These are phyloP conservation scores for Peromyscus melanophrys DNA, from an alignment of 2,797 vertebrate genomes.

Conservation along the genomic window DNA sequence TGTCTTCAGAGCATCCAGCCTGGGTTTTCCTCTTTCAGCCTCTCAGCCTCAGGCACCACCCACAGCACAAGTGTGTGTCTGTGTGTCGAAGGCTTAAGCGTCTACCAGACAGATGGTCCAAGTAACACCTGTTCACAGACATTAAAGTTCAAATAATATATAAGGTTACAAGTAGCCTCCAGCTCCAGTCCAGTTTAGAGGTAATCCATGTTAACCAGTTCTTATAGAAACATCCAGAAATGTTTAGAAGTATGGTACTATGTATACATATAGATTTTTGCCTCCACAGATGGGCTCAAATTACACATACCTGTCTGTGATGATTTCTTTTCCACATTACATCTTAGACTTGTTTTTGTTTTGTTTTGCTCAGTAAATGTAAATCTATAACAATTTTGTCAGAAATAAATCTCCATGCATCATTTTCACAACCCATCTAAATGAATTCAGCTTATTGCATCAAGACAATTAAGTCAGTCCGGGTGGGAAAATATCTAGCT, in stretches of 20 bases:
- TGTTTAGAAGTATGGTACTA: background rate
- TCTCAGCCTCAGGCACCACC: background rate
- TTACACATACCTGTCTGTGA: background rate
- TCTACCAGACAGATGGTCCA: background rate
- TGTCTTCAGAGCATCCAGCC: background rate
- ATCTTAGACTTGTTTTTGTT: slow-evolving; percentile 29
- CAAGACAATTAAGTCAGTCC: background rate
- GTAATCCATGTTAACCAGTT: background rate
- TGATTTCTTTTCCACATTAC: background rate
- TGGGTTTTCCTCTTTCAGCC: background rate
- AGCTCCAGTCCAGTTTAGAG: background rate
- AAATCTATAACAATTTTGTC: slow-evolving; percentile 20
- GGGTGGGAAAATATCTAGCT: background rate
- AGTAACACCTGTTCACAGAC: background rate
- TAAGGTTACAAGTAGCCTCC: background rate
- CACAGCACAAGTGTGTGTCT: no score
- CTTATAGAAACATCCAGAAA: background rate
- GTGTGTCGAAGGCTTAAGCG: background rate
- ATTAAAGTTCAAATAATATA: slow-evolving; percentile 15
- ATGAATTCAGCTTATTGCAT: slow-evolving; percentile 40
- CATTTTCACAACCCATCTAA: slow-evolving; percentile 35
- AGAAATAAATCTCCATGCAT: slow-evolving; percentile 52
- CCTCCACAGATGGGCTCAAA: background rate
- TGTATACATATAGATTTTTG: background rate
- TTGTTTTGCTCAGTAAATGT: background rate